Base-by-base conservation (phyloP, 2,797 vertebrate species). In the Brachyalestes nurse region DNA sequence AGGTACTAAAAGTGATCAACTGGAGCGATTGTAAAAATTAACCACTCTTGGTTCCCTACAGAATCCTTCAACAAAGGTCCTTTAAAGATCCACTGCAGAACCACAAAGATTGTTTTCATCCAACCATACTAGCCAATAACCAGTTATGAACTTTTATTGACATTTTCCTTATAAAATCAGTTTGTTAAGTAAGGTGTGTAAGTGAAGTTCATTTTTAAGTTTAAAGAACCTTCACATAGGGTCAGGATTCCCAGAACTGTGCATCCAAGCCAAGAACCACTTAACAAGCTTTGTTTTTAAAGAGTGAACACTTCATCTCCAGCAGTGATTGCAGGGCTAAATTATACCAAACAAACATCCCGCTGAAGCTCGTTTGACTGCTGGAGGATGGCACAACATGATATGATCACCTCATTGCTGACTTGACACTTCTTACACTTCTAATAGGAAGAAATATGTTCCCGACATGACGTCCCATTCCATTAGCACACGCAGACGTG, bases 371-470 rank as follows among this genome's bases (percentile, higher is more conserved):
- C 76, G 69, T 79, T 55, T 76, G 75, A 83, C 81, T 57, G 67
- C 69, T 64, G 55, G 72, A 74, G 64, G 74, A 77, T 77, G 75
- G 75, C 79, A 55, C 55, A 62, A 76, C 23, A 60, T 14, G 7
- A 66, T 78, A 80, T 75, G 75, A 80, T 86, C 77, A 72, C 60
- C 80, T 58, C 21, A 23, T 75, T 78, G 79, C 80, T 77, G 40
- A 82, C 79, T 57, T 49, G 61, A 66, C 76, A 77, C 21, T 57
- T 72, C 58, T 67, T 10, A 8, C 55, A 25, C 65, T 45, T 45
- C 45, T 82, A 85, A 85, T 81, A 82, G 71, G 85, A 80, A 78
- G 38, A 79, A 88, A 86, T 81, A 81, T 62, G 78, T 77, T n/a
- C 45, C 69, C 25, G 6, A 51, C 57, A 66, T 28, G 49, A 77